These are phyloP conservation scores for Heteromormyrus szaboi DNA, from an alignment of 2,797 vertebrate genomes.

Conservation along the genomic window DNA sequence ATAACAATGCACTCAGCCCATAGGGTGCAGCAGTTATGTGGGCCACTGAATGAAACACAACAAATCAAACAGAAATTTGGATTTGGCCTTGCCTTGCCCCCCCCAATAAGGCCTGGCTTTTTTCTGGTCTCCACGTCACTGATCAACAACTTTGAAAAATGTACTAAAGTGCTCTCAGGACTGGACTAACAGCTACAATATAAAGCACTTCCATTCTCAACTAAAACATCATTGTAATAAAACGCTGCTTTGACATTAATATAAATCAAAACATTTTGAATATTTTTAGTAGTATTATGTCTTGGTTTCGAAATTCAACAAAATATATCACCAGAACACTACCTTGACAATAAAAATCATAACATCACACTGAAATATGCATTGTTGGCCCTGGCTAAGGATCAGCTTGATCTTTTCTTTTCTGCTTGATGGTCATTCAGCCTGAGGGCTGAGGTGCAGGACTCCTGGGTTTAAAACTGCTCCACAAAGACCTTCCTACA, in stretches of 20 bases:
- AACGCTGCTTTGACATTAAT: constrained; percentile 37
- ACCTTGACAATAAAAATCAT: constrained; percentile 33
- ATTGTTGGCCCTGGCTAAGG: neutral
- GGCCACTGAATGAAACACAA: neutral
- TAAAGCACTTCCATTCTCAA: constrained; percentile 24
- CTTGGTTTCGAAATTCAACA: constrained; percentile 12
- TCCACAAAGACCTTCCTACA: neutral
- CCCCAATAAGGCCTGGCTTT: neutral
- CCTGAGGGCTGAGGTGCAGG: neutral
- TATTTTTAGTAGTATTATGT: neutral
- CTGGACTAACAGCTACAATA: constrained; percentile 25
- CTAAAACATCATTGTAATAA: constrained; percentile 21
- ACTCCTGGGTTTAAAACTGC: neutral
- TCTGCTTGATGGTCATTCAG: neutral
- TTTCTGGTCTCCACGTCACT: neutral
- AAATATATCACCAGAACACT: constrained; percentile 26
- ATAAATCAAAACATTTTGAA: neutral
- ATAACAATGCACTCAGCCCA: neutral
- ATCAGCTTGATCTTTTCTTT: neutral
- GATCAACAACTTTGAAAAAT: constrained; percentile 29
- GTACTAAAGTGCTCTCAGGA: constrained; percentile 50
- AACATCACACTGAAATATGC: neutral
- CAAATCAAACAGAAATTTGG: neutral
- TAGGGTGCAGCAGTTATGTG: neutral
- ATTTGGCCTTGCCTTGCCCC: neutral